Conservation (phyloP, 2,113 vertebrate species). For the Daubentonia madagascariensis region DNA sequence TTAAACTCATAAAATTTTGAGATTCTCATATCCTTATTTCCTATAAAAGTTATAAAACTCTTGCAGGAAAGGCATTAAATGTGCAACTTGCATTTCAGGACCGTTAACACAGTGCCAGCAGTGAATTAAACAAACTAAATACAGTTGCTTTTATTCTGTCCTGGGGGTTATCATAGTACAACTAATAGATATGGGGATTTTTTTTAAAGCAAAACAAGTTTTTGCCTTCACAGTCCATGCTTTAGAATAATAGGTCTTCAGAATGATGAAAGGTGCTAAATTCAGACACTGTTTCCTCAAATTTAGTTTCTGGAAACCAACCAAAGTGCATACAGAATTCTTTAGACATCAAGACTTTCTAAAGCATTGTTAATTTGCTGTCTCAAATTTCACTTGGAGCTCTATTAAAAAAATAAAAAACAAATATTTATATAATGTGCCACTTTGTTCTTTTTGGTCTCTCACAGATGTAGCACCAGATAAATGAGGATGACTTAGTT, state of each 20-base stretch:
- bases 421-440: conserved; percentile 20
- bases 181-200: background rate
- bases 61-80: background rate
- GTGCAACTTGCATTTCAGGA: background rate
- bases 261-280: conserved; percentile 17
- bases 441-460: background rate
- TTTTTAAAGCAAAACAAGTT: background rate
- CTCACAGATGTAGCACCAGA: background rate
- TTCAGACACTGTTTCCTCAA: conserved; percentile 41
- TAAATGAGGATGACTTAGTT: conserved; percentile 26
- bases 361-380: conserved; percentile 33
- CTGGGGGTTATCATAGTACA: background rate
- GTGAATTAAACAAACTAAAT: conserved; percentile 33
- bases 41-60: conserved; percentile 26
- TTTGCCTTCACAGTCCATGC: background rate
- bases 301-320: conserved; percentile 37
- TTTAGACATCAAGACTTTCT: conserved; percentile 44
- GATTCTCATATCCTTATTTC: background rate
- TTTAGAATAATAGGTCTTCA: background rate
- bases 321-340: conserved; percentile 11
- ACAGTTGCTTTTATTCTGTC: conserved; percentile 49
- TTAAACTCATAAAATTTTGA: conserved; percentile 36
- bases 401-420: background rate
- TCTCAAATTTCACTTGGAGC: conserved; percentile 54
- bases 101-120: background rate